These are phyloP conservation scores for Tenebrio molitor DNA, from an alignment of 1,140 invertebrate genomes.

Conservation along the genomic window DNA sequence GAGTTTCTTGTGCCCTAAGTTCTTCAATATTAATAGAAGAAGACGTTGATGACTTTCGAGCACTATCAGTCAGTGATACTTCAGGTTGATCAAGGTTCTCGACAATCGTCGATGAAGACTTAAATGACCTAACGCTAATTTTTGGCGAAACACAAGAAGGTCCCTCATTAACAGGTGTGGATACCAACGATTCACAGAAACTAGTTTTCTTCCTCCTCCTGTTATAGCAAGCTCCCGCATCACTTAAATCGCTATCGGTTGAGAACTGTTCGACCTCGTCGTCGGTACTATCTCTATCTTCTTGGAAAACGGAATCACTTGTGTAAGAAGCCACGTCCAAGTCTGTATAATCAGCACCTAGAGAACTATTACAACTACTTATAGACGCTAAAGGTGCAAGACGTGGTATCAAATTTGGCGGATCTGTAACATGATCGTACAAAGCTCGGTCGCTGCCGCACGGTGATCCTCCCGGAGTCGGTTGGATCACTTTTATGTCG, in stretches of 20 bases:
- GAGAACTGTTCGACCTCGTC: slow-evolving; percentile 85
- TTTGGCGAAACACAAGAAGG: slow-evolving; percentile 27
- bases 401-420: slow-evolving; percentile 61
- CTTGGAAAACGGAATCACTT: slow-evolving; percentile 81
- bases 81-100: slow-evolving; percentile 50
- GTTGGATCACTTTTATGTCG: slow-evolving; percentile 82
- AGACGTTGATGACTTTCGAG: slow-evolving; percentile 45
- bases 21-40: slow-evolving; percentile 51
- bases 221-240: slow-evolving; percentile 58
- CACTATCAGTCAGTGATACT: slow-evolving; percentile 52
- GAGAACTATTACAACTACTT: slow-evolving; percentile 79
- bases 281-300: slow-evolving; percentile 80
- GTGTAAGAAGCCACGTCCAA: slow-evolving; percentile 75
- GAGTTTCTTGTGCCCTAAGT: slow-evolving; percentile 60
- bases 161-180: slow-evolving; percentile 47
- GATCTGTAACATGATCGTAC: slow-evolving; percentile 59
- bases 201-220: slow-evolving; percentile 32
- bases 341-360: slow-evolving; percentile 76
- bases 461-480: slow-evolving; percentile 85
- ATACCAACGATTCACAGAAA: slow-evolving; percentile 41
- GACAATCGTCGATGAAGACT: slow-evolving; percentile 53
- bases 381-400: slow-evolving; percentile 83
- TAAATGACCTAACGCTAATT: slow-evolving; percentile 48
- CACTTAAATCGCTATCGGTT: slow-evolving; percentile 79
- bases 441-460: slow-evolving; percentile 77